These are phyloP conservation scores for Ischnus inquisitorius DNA, from an alignment of 2,888 invertebrate genomes.

Conservation along the genomic window DNA sequence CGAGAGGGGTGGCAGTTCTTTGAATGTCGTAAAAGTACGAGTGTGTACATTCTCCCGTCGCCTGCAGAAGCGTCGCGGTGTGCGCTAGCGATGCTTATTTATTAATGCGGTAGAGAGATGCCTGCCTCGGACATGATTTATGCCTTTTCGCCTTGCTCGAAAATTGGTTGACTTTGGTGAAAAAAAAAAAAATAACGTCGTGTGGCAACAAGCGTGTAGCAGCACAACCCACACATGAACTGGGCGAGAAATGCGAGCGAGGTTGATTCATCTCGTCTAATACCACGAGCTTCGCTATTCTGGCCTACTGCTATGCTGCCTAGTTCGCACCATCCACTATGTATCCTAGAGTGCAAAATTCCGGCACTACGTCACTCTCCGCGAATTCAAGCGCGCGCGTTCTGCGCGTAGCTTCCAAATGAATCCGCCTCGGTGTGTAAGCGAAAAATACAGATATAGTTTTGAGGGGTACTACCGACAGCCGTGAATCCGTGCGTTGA, in stretches of 20 bases:
- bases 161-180: slow-evolving; percentile 5
- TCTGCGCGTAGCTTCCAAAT: slow-evolving; percentile 19
- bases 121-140: slow-evolving; percentile 36
- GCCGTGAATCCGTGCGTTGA: slow-evolving; percentile 51
- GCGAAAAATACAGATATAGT: not conserved
- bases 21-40: not conserved
- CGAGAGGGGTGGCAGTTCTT: not conserved
- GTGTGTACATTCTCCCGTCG: not conserved
- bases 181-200: slow-evolving; percentile 6
- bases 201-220: not conserved
- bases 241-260: slow-evolving; percentile 2
- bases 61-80: slow-evolving; percentile 30
- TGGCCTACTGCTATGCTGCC: too few relatives aligned
- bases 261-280: slow-evolving; percentile 16
- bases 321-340: not conserved
- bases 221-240: not conserved
- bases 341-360: slow-evolving; percentile 28
- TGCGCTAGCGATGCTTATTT: slow-evolving; percentile 25
- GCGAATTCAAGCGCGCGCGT: slow-evolving; percentile 2
- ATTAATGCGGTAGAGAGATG: slow-evolving; percentile 28
- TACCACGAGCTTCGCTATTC: not conserved
- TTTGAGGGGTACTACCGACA: slow-evolving; percentile 12
- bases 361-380: slow-evolving; percentile 1
- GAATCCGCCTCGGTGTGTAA: slow-evolving; percentile 45
- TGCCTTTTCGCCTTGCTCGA: slow-evolving; percentile 21